Percentiles rank a stretch among this genome's conserved stretches.
Evolutionary conservation across 2,113 vertebrate genomes (phyloP).

Genomic region (Phalacrocorax brasilianus): DNA sequence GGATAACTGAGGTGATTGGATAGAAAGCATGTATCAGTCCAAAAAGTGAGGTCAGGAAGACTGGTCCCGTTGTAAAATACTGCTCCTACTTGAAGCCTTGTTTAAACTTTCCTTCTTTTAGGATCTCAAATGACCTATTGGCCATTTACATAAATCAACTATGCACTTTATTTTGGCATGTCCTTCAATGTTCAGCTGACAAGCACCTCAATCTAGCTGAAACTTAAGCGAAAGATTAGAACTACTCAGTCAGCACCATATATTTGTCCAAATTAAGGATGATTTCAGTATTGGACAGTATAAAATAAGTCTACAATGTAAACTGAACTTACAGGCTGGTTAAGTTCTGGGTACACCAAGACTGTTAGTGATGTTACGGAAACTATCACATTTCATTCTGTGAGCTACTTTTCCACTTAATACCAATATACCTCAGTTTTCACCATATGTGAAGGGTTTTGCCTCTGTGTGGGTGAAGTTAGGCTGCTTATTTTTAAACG

Average conservation of each 20-base stretch:
- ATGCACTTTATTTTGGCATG: neutral
- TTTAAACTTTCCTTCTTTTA: neutral
- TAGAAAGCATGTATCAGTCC: neutral
- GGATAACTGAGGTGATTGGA: neutral
- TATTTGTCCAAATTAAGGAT: neutral
- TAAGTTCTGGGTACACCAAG: neutral
- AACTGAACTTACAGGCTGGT: neutral
- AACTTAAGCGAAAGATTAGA: neutral
- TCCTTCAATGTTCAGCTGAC: neutral
- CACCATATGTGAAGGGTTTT: neutral
- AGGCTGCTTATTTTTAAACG: neutral
- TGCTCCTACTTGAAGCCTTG: neutral
- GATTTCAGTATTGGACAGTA: neutral
- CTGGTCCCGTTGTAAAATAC: neutral
- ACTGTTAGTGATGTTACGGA: neutral
- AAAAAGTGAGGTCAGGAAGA: neutral
- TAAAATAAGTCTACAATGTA: neutral
- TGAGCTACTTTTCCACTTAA: neutral
- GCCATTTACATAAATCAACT: accelerated
- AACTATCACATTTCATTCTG: neutral
- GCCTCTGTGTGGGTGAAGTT: neutral
- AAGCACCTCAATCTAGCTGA: neutral
- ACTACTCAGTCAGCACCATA: neutral
- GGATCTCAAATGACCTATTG: neutral
- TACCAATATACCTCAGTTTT: neutral